These are phyloP conservation scores for Sinodicranocentrus sp. DNA, from an alignment of 2,888 invertebrate species.

Conservation along the genomic window DNA sequence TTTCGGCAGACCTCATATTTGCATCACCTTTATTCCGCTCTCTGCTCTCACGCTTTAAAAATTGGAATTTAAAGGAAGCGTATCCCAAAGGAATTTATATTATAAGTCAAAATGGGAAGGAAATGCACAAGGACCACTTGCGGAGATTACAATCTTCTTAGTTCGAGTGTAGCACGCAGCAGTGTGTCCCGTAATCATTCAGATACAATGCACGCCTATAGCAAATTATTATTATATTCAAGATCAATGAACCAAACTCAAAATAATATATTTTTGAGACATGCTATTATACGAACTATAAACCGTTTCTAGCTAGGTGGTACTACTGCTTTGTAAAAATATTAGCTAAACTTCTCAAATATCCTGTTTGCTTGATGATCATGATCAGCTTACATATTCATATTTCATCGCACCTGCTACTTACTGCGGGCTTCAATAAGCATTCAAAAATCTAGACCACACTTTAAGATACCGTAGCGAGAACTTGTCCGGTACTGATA, in stretches of 20 bases:
- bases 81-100: slow-evolving; percentile 19
- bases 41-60: slow-evolving; percentile 32
- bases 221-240: background rate
- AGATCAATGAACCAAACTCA: slow-evolving; percentile 15
- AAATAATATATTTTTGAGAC: background rate
- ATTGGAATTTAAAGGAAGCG: slow-evolving; percentile 23
- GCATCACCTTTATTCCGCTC: slow-evolving; percentile 15
- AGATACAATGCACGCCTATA: background rate
- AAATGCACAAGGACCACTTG: background rate
- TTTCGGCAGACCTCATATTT: background rate
- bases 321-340: background rate
- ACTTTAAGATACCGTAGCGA: no score
- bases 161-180: background rate
- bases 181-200: background rate
- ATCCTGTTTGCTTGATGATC: background rate
- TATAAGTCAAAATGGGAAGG: slow-evolving; percentile 2
- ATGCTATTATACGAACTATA: background rate
- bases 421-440: no score
- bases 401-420: no score
- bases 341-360: background rate
- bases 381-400: slow-evolving; percentile 4
- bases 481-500: no score
- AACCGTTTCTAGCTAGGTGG: slow-evolving; percentile 22
- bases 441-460: no score
- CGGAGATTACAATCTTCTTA: slow-evolving; percentile 4